Percentiles rank a stretch among this genome's conserved stretches.
Evolutionary conservation across 2,113 vertebrate species (phyloP).

Genomic region (Cyanoderma ruficeps): DNA sequence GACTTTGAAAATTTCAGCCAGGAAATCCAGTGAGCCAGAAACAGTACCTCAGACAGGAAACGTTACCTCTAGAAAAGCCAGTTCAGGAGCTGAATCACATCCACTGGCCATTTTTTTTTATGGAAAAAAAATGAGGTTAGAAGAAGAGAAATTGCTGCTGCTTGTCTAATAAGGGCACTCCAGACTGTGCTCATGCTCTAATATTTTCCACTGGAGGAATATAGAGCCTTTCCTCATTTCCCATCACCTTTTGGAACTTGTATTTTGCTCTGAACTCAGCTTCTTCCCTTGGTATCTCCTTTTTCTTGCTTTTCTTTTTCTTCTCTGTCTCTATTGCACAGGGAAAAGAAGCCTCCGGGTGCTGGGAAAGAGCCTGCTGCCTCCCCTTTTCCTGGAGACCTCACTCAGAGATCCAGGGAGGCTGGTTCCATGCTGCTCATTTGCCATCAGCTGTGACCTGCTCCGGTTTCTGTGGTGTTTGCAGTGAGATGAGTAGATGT

Average conservation of each 20-base stretch:
- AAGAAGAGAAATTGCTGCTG: constrained; percentile 14
- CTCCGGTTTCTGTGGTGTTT: not conserved
- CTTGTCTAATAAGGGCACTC: not conserved
- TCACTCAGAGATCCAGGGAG: rapidly evolving
- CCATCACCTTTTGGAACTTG: not conserved
- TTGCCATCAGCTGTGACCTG: not conserved
- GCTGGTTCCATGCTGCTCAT: rapidly evolving
- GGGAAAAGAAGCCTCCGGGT: not conserved
- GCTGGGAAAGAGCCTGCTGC: not conserved
- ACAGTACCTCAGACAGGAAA: constrained; percentile 36
- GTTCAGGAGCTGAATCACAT: constrained; percentile 47
- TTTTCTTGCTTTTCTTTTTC: not conserved
- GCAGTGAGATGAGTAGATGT: not conserved
- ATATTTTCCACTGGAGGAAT: constrained; percentile 37
- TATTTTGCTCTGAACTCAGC: not conserved
- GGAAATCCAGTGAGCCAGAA: constrained; percentile 47
- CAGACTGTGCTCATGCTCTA: not conserved
- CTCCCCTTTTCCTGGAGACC: not conserved
- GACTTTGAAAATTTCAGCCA: constrained; percentile 48
- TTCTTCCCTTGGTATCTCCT: not conserved
- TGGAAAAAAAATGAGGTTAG: constrained; percentile 28
- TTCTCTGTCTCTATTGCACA: not conserved
- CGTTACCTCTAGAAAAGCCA: constrained; percentile 10
- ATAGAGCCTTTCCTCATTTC: constrained; percentile 19
- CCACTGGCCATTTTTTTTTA: constrained; percentile 6